Evolutionary conservation across 2,888 invertebrate genomes (phyloP).

Genomic region (Crepidodera aurea): DNA sequence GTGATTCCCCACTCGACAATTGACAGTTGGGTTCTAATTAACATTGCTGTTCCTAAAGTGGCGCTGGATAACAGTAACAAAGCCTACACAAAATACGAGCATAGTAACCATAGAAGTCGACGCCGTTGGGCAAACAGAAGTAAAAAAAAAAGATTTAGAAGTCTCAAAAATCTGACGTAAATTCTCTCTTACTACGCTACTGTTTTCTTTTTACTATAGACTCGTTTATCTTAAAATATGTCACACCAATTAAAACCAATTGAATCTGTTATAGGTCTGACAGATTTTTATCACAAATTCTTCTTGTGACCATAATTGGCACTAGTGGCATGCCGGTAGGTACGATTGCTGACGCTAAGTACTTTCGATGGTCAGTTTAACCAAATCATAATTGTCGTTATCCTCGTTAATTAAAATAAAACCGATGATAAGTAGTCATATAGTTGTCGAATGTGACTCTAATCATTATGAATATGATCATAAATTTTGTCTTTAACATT

Average conservation of each 20-base stretch:
- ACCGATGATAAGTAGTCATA: conserved; percentile 6
- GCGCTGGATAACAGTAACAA: too few species aligned
- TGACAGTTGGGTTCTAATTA: too few species aligned
- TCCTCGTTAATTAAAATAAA: conserved; percentile 25
- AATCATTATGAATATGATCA: conserved; percentile 9
- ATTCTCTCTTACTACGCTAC: too few species aligned
- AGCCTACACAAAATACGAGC: too few species aligned
- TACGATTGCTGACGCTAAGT: background rate
- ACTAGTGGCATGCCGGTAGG: conserved; percentile 4
- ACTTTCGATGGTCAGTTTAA: conserved; percentile 19
- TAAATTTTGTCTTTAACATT: too few species aligned
- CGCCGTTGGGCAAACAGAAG: too few species aligned
- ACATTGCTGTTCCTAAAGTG: too few species aligned
- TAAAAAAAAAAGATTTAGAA: too few species aligned
- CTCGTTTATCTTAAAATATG: background rate
- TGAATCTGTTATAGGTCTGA: background rate
- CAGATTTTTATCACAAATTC: conserved; percentile 12
- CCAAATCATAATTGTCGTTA: conserved; percentile 24
- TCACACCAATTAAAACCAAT: conserved; percentile 2
- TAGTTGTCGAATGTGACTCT: conserved; percentile 8
- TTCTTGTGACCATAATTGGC: conserved; percentile 2
- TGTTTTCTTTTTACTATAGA: too few species aligned
- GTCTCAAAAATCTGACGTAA: too few species aligned
- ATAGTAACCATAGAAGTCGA: too few species aligned
- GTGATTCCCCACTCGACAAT: too few species aligned